A percentile compares a stretch with the other conserved stretches of the same genome.
Conservation (phyloP, 2,888 invertebrate species). For the Atrina japonica region DNA sequence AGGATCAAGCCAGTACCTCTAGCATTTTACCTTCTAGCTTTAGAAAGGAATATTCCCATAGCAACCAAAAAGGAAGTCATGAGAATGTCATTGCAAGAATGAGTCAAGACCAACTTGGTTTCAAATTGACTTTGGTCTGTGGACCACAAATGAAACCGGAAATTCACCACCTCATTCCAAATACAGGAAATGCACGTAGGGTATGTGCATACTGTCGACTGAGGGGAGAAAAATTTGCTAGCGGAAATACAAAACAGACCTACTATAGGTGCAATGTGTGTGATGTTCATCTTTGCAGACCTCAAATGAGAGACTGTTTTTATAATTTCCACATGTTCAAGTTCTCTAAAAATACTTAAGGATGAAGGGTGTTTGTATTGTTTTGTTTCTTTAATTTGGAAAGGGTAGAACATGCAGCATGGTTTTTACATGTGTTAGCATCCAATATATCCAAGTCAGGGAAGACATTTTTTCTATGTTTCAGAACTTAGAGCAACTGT, state of each 20-base stretch:
- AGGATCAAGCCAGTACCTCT: no score
- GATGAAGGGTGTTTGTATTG: no score
- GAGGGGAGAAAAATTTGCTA: constrained; percentile 18
- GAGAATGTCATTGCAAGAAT: no score
- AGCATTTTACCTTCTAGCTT: no score
- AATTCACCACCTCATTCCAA: not conserved
- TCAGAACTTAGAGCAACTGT: no score
- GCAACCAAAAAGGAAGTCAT: no score
- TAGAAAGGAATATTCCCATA: no score
- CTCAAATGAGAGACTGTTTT: constrained; percentile 21
- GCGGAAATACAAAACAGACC: constrained; percentile 12
- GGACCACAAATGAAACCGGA: not conserved
- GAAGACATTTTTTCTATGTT: no score
- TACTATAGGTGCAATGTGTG: constrained; percentile 29
- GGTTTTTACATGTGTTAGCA: no score
- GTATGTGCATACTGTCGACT: constrained; percentile 22
- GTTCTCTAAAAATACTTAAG: not conserved
- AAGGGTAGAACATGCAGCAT: no score
- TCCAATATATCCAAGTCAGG: no score
- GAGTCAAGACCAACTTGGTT: not conserved
- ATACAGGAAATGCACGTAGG: not conserved
- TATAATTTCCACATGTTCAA: constrained; percentile 8
- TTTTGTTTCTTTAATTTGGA: no score
- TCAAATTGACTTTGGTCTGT: not conserved
- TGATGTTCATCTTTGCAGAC: constrained; percentile 26